phyloP scores from a whole-genome alignment of 37 sponge, comb jelly and placozoan species.

The Ephydatia muelleri region DNA sequence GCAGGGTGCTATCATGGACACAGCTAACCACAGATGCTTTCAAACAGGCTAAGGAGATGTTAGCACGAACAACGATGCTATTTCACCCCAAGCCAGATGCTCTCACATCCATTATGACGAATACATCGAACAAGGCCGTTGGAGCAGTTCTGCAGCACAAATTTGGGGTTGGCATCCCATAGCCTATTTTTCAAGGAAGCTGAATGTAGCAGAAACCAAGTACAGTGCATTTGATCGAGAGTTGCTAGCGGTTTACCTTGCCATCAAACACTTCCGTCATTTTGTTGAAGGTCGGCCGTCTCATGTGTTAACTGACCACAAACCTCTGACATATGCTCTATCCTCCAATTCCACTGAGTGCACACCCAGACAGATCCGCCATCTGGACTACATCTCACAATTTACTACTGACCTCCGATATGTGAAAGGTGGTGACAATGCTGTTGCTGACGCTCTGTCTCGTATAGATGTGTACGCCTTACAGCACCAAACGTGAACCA shows the following conservation, averaged over 20 bases:
- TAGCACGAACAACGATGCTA: constrained; percentile 45
- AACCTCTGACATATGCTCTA: constrained; percentile 38
- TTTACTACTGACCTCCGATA: constrained; percentile 67
- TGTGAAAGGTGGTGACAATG: constrained; percentile 48
- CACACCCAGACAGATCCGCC: constrained; percentile 58
- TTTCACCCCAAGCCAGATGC: constrained; percentile 53
- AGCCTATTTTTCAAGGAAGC: no score
- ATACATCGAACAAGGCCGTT: constrained; percentile 57
- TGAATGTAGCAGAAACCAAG: no score
- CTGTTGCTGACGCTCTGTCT: constrained; percentile 69
- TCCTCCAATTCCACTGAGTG: constrained; percentile 20
- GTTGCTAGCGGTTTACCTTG: no score
- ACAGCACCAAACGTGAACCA: constrained; percentile 18
- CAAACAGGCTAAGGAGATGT: constrained; percentile 28
- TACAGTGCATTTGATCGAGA: no score
- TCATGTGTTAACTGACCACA: constrained; percentile 36
- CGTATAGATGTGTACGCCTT: constrained; percentile 52
- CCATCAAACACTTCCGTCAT: no score
- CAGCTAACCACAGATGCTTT: constrained; percentile 20
- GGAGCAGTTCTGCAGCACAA: constrained; percentile 35
- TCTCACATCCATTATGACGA: constrained; percentile 46
- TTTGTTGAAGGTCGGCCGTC: no score
- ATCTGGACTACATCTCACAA: constrained; percentile 59
- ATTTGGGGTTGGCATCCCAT: neutral
- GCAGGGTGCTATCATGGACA: constrained; percentile 8